phyloP scores from a whole-genome alignment of 2,888 invertebrate genomes.

The Apodemia zela region DNA sequence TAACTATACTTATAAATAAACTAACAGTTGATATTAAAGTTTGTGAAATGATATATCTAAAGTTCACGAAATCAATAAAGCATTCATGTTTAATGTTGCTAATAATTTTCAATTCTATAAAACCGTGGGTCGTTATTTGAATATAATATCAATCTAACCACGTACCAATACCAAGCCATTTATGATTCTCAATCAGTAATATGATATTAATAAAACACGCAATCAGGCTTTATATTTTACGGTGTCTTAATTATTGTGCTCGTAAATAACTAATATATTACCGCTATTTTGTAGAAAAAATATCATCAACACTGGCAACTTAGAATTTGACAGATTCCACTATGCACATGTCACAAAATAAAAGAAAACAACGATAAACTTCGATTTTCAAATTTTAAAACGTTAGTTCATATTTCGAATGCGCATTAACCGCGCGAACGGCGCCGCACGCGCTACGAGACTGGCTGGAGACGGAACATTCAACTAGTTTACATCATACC shows the following conservation, averaged over 20 bases:
- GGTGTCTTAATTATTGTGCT: constrained; percentile 9
- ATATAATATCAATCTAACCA: constrained; percentile 4
- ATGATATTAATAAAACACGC: constrained; percentile 3
- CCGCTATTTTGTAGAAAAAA: background rate
- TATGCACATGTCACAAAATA: constrained; percentile 40
- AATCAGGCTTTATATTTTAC: constrained; percentile 3
- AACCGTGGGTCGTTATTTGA: constrained; percentile 9
- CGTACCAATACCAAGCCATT: background rate
- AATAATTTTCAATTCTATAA: constrained; percentile 9
- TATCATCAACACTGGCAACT: constrained; percentile 32
- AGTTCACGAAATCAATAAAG: too few species aligned
- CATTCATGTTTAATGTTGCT: background rate
- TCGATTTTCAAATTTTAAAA: constrained; percentile 52
- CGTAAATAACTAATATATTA: constrained; percentile 6
- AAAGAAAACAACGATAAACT: constrained; percentile 60
- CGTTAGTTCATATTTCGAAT: constrained; percentile 49
- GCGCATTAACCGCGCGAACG: constrained; percentile 45
- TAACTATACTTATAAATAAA: too few species aligned
- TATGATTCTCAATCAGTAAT: background rate
- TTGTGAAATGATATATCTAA: too few species aligned
- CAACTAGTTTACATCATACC: constrained; percentile 48
- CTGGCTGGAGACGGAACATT: constrained; percentile 63
- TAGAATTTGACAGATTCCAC: constrained; percentile 39
- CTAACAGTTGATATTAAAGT: too few species aligned
- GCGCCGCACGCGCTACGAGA: constrained; percentile 71